phyloP scores from a whole-genome alignment of 1,140 invertebrate species.

The Drosophila bocqueti region DNA sequence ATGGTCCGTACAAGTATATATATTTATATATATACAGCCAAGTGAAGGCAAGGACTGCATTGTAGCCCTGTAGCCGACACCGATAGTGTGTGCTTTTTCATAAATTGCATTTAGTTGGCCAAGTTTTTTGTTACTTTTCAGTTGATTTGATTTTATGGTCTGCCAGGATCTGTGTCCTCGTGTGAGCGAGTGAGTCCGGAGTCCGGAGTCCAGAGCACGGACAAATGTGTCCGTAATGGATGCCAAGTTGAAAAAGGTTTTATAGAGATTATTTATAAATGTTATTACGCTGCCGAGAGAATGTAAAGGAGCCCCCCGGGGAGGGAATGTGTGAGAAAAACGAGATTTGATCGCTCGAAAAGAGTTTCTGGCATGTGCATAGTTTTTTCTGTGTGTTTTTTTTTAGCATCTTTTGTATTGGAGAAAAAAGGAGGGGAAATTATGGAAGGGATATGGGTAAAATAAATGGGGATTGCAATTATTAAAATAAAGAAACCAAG shows the following conservation, averaged over 20 bases:
- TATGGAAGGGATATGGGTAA: neutral
- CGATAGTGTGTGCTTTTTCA: conserved; percentile 62
- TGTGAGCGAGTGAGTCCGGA: conserved; percentile 8
- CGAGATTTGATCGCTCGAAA: conserved; percentile 29
- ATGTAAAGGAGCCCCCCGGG: conserved; percentile 26
- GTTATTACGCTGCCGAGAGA: conserved; percentile 43
- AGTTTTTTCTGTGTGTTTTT: conserved; percentile 3
- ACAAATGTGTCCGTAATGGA: conserved; percentile 54
- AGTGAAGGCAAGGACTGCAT: conserved; percentile 12
- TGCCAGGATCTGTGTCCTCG: conserved; percentile 39
- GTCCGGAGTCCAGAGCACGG: conserved; percentile 10
- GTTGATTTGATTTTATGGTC: conserved; percentile 56
- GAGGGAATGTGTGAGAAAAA: conserved; percentile 14
- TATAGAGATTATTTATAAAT: conserved; percentile 56
- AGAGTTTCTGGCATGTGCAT: conserved; percentile 5
- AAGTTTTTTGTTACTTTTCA: conserved; percentile 64
- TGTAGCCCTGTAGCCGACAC: conserved; percentile 26
- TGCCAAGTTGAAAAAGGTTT: conserved; percentile 52
- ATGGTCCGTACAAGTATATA: neutral
- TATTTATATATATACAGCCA: neutral
- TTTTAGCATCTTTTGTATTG: conserved; percentile 5
- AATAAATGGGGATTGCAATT: conserved; percentile 7
- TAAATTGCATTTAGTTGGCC: conserved; percentile 74
- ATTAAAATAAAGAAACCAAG: neutral
- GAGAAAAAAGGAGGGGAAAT: neutral